Evolutionary conservation across 2,797 vertebrate species (phyloP), one percentile per base, ranked within the genome.

Genomic region (Coccyzus lansbergi): DNA sequence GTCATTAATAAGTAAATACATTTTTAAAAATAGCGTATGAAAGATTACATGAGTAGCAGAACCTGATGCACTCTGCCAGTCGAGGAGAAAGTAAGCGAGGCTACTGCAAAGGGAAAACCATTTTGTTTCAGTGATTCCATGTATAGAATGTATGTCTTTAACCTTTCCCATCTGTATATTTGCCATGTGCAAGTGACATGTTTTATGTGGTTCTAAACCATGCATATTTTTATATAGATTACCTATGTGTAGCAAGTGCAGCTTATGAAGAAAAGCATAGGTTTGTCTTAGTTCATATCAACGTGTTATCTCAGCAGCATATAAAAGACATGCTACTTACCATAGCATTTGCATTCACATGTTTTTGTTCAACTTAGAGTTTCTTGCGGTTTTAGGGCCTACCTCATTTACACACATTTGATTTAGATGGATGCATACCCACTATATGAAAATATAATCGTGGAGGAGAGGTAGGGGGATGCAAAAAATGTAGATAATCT

Each of bases 311-410:
- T 92, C 85, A 78, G 63, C n/a, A 82, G 79, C 95, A 93, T 93
- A 64, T 90, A 83, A 95, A 95, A 77, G 90, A 95, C 87, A 86
- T 95, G 83, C 83, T 88, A 9, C 81, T 95, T 95, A 88, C 58
- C 53, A 60, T 72, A 91, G 51, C 59, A 90, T 96, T 94, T 96
- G 89, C 90, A 48, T 92, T 95, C 83, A 40, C 75, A 83, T 51
- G 68, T n/a, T 96, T 97, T 92, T 92, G 67, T 93, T 96, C 84
- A 93, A 95, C 74, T 91, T 1, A 28, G 89, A 65, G 96, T 97
- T 92, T 92, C 76, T 56, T 15, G 56, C 82, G 93, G 86, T 83
- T 89, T 96, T 87, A 94, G 91, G 95, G 65, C 64, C 60, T 71
- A 64, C 51, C 64, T 75, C 26, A 72, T 89, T 94, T 96, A 93